These are phyloP conservation scores for Sesamia inferens DNA, from an alignment of 2,888 invertebrate genomes.

Conservation along the genomic window DNA sequence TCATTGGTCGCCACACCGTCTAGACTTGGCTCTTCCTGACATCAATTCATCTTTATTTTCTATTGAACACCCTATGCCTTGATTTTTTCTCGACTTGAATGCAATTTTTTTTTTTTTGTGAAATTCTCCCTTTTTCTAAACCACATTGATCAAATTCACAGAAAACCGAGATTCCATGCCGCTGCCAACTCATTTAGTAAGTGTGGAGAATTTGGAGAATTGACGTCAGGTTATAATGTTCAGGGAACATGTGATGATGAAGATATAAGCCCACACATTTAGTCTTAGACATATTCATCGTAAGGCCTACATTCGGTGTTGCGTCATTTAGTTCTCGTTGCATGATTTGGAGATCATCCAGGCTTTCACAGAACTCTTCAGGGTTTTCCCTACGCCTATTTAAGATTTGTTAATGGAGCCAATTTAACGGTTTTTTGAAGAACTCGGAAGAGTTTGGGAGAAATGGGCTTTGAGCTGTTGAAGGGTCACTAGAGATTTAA, in stretches of 20 bases:
- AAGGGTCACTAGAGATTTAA: neutral
- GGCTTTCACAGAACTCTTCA: conserved; percentile 42
- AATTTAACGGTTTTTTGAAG: conserved; percentile 4
- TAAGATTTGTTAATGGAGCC: conserved; percentile 1
- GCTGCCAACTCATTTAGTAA: conserved; percentile 4
- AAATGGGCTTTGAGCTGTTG: neutral
- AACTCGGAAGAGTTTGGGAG: neutral
- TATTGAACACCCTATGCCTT: conserved; percentile 6
- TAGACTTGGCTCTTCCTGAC: conserved; percentile 21
- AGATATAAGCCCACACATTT: conserved; percentile 4
- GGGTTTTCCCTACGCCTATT: conserved; percentile 34
- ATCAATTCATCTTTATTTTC: conserved; percentile 13
- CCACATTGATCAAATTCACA: neutral
- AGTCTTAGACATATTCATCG: conserved; percentile 15
- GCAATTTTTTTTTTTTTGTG: neutral
- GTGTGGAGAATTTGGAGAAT: neutral
- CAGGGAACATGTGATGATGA: conserved; percentile 22
- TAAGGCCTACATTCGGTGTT: conserved; percentile 27
- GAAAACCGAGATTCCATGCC: neutral
- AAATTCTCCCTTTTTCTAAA: neutral
- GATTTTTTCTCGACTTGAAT: neutral
- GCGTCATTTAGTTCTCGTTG: conserved; percentile 34
- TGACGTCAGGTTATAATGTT: conserved; percentile 2
- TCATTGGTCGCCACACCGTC: conserved; percentile 50
- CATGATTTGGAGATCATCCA: conserved; percentile 50